phyloP scores from a whole-genome alignment of 2,113 vertebrate genomes.

The Cyprinus carpio region DNA sequence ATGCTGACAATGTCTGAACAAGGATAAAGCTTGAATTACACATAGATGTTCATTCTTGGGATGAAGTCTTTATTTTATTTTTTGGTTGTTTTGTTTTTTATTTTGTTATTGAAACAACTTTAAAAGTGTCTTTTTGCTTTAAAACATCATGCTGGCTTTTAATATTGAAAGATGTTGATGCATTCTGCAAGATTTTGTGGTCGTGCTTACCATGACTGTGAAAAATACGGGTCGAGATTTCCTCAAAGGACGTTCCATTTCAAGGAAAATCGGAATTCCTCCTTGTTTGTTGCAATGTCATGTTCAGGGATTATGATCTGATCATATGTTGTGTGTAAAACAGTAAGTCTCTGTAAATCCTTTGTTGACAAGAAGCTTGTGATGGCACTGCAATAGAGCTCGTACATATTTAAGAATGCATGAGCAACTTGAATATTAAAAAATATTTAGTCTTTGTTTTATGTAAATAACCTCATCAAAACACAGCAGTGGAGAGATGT shows the following conservation, averaged over 20 bases:
- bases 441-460: slow-evolving; percentile 61
- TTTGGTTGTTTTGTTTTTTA: slow-evolving; percentile 55
- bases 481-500: slow-evolving; percentile 58
- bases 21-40: slow-evolving; percentile 69
- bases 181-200: slow-evolving; percentile 62
- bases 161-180: slow-evolving; percentile 69
- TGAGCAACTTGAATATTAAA: slow-evolving; percentile 68
- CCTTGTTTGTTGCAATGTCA: slow-evolving; percentile 33
- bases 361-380: slow-evolving; percentile 60
- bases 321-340: slow-evolving; percentile 57
- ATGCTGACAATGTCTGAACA: slow-evolving; percentile 53
- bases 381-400: slow-evolving; percentile 63
- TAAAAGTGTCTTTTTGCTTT: slow-evolving; percentile 60
- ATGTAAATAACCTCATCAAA: slow-evolving; percentile 65
- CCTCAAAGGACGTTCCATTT: slow-evolving; percentile 35
- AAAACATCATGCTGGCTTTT: slow-evolving; percentile 66
- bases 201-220: slow-evolving; percentile 53
- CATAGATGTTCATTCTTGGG: slow-evolving; percentile 65
- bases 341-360: slow-evolving; percentile 46
- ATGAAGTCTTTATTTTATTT: slow-evolving; percentile 59
- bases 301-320: slow-evolving; percentile 43
- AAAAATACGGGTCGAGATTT: slow-evolving; percentile 54
- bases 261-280: slow-evolving; percentile 24
- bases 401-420: slow-evolving; percentile 67
- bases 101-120: slow-evolving; percentile 66